Conservation (phyloP, 2,113 vertebrate species). For the Anser brachyrhynchus region DNA sequence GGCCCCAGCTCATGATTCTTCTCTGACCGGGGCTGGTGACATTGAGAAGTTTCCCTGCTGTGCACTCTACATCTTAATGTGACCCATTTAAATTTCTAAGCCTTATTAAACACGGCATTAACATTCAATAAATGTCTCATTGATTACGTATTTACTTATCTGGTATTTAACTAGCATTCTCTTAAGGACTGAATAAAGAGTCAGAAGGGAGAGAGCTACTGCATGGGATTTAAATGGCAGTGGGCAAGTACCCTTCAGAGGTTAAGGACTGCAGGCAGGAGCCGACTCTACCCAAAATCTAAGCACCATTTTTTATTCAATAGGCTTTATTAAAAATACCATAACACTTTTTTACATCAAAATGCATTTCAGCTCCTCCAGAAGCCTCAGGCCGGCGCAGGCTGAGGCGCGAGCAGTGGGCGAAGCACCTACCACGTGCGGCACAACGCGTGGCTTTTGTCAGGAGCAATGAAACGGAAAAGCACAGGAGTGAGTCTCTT, state of each 20-base stretch:
- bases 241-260: slow-evolving; percentile 11
- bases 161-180: slow-evolving; percentile 44
- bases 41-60: neutral
- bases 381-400: neutral
- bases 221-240: slow-evolving; percentile 25
- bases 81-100: slow-evolving; percentile 10
- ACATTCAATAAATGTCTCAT: slow-evolving; percentile 22
- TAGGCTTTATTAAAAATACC: slow-evolving; percentile 29
- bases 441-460: neutral
- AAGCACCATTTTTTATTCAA: neutral
- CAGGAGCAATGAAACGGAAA: neutral
- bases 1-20: neutral
- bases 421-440: neutral
- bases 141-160: slow-evolving; percentile 29
- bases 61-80: neutral
- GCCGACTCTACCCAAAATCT: neutral
- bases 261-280: neutral
- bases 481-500: neutral
- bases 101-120: neutral
- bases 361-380: slow-evolving; percentile 19
- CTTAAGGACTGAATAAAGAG: slow-evolving; percentile 37
- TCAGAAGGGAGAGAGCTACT: slow-evolving; percentile 5
- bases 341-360: neutral
- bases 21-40: neutral
- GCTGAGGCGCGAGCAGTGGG: too few relatives aligned